Percentiles rank a stretch among this genome's conserved stretches.
These are phyloP conservation scores for Cetoscarus ocellatus DNA, from an alignment of 2,797 vertebrate species.

Conservation along the genomic window DNA sequence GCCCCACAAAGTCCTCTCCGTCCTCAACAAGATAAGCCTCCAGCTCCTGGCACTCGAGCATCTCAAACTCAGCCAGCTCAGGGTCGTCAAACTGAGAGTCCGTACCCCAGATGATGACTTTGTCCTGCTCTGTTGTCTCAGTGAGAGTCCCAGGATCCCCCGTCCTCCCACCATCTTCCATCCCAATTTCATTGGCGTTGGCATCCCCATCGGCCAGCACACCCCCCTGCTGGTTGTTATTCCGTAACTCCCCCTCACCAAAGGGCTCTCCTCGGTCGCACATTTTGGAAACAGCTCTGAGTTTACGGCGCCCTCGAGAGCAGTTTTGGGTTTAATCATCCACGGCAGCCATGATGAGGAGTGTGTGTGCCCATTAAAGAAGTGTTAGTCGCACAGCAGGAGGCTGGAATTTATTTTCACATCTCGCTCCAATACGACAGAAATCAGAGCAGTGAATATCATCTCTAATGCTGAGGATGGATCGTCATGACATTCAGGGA, in stretches of 20 bases:
- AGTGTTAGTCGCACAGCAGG: conserved; percentile 27
- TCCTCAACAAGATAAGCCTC: conserved; percentile 83
- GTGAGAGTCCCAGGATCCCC: conserved; percentile 63
- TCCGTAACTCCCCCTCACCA: conserved; percentile 81
- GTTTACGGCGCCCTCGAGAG: conserved; percentile 54
- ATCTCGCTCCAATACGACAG: conserved; percentile 28
- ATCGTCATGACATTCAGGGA: conserved; percentile 32
- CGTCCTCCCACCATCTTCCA: conserved; percentile 64
- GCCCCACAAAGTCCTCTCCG: conserved; percentile 73
- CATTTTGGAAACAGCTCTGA: conserved; percentile 67
- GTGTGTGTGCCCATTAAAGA: conserved; percentile 30
- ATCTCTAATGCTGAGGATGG: conserved; percentile 32
- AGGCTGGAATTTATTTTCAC: conserved; percentile 21
- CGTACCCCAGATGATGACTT: conserved; percentile 81
- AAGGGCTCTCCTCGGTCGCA: conserved; percentile 67
- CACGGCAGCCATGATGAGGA: conserved; percentile 44
- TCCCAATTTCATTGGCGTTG: conserved; percentile 92
- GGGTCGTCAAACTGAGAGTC: conserved; percentile 86
- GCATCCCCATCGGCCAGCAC: conserved; percentile 83
- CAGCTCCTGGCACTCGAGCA: conserved; percentile 86
- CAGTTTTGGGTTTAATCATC: conserved; percentile 54
- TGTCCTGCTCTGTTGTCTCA: conserved; percentile 83
- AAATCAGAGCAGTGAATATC: conserved; percentile 19
- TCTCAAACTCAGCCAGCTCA: conserved; percentile 85
- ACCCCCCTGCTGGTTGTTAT: conserved; percentile 87